Conservation (phyloP, 1,140 invertebrate genomes). For the Uloborus diversus region DNA sequence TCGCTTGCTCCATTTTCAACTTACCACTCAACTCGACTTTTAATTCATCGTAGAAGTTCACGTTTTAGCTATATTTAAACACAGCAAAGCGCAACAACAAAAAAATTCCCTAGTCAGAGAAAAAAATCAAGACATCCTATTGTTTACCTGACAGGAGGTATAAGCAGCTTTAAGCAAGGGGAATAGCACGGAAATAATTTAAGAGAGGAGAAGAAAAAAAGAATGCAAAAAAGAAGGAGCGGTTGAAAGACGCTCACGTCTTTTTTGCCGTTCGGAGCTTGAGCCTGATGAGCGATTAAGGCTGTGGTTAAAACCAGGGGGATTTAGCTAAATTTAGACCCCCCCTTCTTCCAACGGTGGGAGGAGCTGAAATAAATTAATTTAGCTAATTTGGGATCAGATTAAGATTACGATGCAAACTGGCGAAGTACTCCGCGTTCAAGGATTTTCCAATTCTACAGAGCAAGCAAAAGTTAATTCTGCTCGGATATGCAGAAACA, state of each 20-base stretch:
- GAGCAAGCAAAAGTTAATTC: too few relatives aligned
- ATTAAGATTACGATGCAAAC: background rate
- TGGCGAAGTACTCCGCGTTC: background rate
- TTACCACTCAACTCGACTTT: conserved; percentile 8
- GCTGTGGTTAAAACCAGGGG: background rate
- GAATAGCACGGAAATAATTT: conserved; percentile 38
- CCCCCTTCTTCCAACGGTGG: background rate
- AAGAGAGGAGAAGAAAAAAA: conserved; percentile 1
- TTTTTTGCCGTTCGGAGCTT: conserved; percentile 18
- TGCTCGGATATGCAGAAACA: too few relatives aligned
- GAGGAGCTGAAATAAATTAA: conserved; percentile 25
- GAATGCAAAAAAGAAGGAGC: background rate
- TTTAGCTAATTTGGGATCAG: conserved; percentile 12
- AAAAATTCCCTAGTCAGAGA: background rate
- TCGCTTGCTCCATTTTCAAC: background rate
- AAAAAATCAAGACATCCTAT: conserved; percentile 49
- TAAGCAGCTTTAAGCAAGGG: conserved; percentile 46
- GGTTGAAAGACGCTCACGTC: conserved; percentile 14
- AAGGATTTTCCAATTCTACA: too few relatives aligned
- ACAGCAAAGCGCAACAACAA: background rate
- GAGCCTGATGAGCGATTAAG: conserved; percentile 18
- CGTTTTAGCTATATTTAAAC: conserved; percentile 52
- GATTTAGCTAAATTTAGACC: background rate
- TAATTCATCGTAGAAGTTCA: conserved; percentile 30
- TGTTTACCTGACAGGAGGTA: conserved; percentile 53